Base-by-base conservation (phyloP, 2,888 invertebrate genomes). In the Lagria hirta region DNA sequence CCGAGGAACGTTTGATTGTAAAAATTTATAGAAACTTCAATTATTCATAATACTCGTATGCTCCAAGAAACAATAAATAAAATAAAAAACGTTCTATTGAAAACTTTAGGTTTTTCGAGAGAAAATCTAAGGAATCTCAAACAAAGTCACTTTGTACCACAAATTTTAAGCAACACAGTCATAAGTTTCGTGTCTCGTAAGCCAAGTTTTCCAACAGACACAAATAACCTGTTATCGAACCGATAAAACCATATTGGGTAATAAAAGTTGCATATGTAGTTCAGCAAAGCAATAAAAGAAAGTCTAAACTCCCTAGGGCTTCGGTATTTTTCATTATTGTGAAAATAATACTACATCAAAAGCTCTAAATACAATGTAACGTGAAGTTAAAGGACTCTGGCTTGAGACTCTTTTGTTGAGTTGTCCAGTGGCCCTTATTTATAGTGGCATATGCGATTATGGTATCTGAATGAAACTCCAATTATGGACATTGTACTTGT, bases 401-500 rank as follows among this genome's bases (percentile, higher is more conserved):
- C n/a, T n/a, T n/a, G n/a, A n/a, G 33, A 41, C 33, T 13, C 26
- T 33, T 26, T 41, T 41, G 40, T 40, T 27, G 33, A 14, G 21
- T 33, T 41, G 26, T 33, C 33, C 32, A 27, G 33, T 27, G 26
- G 41, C 22, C 17, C 23, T 22, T 38, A 38, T 38, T 38, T 38
- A 38, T 29, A 12, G 14, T 29, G 11, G 38, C 14, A 29, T 20
- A 4, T 22, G 29, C 30, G 30, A 40, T 35, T 43, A 35, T 43
- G 15, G 33, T 33, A 58, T 55, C 23, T 58, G 50, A 48, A 52
- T 26, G 50, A 51, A 54, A 54, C 49, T 50, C 50, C 62, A 63
- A 64, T 66, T 63, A 61, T 61, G 54, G 58, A 53, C 56, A 65
- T 66, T 63, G 64, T 46, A 26, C 48, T 20, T 40, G 22, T 58